Base-by-base conservation (phyloP, 1,140 invertebrate species). In the Drosophila neocordata region DNA sequence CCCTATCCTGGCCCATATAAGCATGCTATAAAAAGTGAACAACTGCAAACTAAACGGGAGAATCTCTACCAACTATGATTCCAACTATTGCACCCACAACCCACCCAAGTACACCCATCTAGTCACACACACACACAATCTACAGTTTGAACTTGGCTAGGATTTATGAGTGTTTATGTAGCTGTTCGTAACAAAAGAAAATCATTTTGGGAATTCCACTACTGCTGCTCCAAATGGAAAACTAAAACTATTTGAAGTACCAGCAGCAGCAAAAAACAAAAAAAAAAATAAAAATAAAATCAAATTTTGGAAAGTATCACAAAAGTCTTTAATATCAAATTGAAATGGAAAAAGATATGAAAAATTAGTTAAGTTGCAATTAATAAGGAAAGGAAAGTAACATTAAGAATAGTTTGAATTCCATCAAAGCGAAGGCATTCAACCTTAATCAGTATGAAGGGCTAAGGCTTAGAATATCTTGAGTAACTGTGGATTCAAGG, bases 21-120 rank as follows among this genome's bases (percentile, higher is more conserved):
- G 73, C 55, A 73, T 65, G 72, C 80, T 74, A 83, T 84, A 84
- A 83, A 78, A 83, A 64, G 52, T 55, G 58, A 77, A 72, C 52
- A 48, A 48, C 38, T 44, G 55, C 48, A 41, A 41, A 69, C 59
- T 41, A 66, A 78, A 61, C 38, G 60, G 27, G 53, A 18, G 6
- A 13, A 12, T 56, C 53, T 56, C 53, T 35, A 18, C 24, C 51
- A 48, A 20, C 41, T 20, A 15, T 15, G 41, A 44, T 5, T 44
- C 13, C 41, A 44, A 15, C 41, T 7, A 15, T 37, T 44, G 27
- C 31, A 44, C 31, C 59, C 34, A 38, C 34, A 57, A 56, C 38
- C 5, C 38, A 41, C 13, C 5, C 38, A 41, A n/a, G 15, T 2
- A 41, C 38, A 41, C n/a, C n/a, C n/a, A 41, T 13, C 1, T 5